Base-by-base conservation (phyloP, 2,888 invertebrate species). In the Keiferia lycopersicella region DNA sequence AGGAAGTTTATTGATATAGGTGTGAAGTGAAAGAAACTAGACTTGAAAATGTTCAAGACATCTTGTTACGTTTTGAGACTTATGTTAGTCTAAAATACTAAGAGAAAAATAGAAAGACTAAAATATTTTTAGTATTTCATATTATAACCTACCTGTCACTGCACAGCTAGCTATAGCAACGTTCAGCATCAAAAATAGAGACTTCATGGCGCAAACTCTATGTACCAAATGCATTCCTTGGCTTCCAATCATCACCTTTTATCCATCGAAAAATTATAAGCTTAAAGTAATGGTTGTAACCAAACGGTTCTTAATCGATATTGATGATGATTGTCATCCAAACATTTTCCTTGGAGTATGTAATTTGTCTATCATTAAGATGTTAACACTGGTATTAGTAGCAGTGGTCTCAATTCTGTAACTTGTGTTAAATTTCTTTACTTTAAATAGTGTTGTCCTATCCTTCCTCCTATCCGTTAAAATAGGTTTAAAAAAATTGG, bases 221-320 rank as follows among this genome's bases (percentile, higher is more conserved):
- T 74, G 74, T 67, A 71, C 69, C 78, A 16, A 87, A 85, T 87
- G 86, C 81, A 82, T 74, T 69, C 39, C 70, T 68, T 67, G 71
- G 70, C 73, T 70, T 70, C 73, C 70, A 73, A 69, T 72, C 74
- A 78, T 73, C 77, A 80, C 73, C 77, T 82, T 87, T 85, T 87
- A 87, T 86, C 74, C 70, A 70, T 74, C 74, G 74, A 75, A 70
- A 80, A 78, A 81, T 79, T 79, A 81, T 78, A 76, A 81, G 80
- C 80, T 80, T 78, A 72, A 45, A n/a, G 45, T 68, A 74, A 77
- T 77, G 79, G 79, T 77, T 74, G 38, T 41, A 68, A 67, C 63
- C 72, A 77, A 86, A 85, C 86, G 84, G 84, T 82, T 79, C 80
- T 79, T 83, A 80, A 82, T 83, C 74, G 75, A 79, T 79, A 80